Evolutionary conservation across 2,888 invertebrate species (phyloP), one percentile per base, ranked within the genome.

Genomic region (Lamproptera curius): DNA sequence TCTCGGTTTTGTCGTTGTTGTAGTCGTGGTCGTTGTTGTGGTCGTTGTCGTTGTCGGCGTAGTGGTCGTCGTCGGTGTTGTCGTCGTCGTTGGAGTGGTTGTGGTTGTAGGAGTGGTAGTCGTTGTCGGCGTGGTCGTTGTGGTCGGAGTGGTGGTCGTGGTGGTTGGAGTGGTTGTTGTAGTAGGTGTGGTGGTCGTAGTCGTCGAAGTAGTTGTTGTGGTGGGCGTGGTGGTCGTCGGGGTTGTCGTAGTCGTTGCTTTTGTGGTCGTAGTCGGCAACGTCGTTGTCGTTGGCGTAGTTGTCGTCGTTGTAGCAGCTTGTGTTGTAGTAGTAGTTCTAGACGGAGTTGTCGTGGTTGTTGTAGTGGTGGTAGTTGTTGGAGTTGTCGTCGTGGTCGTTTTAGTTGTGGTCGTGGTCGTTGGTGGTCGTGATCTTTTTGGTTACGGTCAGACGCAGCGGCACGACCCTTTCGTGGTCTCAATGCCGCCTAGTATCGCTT

Each of bases 401-500:
- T 36, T 16, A 14, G 38, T 46, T 2, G 54, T 46, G 11, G 55
- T 36, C 1, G 55, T 31, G 1, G 52, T 36, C 15, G 52, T 42
- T 15, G 14, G 55, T 36, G 41, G 51, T 45, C 6, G 35, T 36
- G 16, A 17, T 28, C 47, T 51, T 14, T 23, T 35, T 37, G 46
- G 35, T 41, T 3, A 26, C 4, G 2, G 34, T 41, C 14, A 16
- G 23, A 5, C 38, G 45, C 26, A 33, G 43, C 16, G 15, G 3
- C 8, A 17, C 9, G 20, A 15, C 8, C 3, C n/a, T 5, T 42
- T 23, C 1, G 50, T 42, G 1, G 46, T 52, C 6, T 59, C 53
- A 1, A 58, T 54, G 2, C 63, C 62, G 17, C 56, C 61, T 1
- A 73, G 54, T n/a, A 70, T 69, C 1, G 58, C 53, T 54, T 76